These are phyloP conservation scores for Altica lythri DNA, from an alignment of 2,888 invertebrate genomes.

Conservation along the genomic window DNA sequence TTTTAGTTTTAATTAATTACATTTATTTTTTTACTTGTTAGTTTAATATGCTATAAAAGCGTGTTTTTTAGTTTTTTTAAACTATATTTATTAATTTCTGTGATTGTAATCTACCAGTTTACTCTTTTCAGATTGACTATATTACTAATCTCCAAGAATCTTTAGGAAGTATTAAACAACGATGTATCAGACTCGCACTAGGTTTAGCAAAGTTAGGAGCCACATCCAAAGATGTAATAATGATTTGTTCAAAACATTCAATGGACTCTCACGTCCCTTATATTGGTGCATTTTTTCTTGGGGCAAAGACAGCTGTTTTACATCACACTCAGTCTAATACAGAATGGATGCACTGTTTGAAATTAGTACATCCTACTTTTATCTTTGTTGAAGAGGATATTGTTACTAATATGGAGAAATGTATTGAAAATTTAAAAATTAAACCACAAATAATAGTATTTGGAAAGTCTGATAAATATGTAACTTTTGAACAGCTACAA, in stretches of 20 bases:
- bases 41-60: too few species aligned
- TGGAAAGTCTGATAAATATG: slow-evolving; percentile 37
- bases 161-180: slow-evolving; percentile 34
- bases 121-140: slow-evolving; percentile 29
- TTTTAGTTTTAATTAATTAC: too few species aligned
- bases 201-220: slow-evolving; percentile 55
- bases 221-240: slow-evolving; percentile 56
- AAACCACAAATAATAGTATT: slow-evolving; percentile 40
- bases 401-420: slow-evolving; percentile 34
- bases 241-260: slow-evolving; percentile 58
- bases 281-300: slow-evolving; percentile 58
- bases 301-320: slow-evolving; percentile 47
- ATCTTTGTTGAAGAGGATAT: slow-evolving; percentile 42
- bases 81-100: too few species aligned
- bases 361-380: slow-evolving; percentile 41
- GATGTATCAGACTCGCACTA: slow-evolving; percentile 57
- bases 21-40: too few species aligned
- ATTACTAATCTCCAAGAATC: slow-evolving; percentile 26
- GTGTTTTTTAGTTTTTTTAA: too few species aligned
- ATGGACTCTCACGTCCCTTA: slow-evolving; percentile 57
- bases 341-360: slow-evolving; percentile 41
- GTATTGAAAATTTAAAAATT: slow-evolving; percentile 30
- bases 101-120: neutral
- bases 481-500: slow-evolving; percentile 26
- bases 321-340: slow-evolving; percentile 42